Percentiles rank a stretch among this genome's conserved stretches.
Evolutionary conservation across 2,113 vertebrate genomes (phyloP).

Genomic region (Cercopithecus mona): DNA sequence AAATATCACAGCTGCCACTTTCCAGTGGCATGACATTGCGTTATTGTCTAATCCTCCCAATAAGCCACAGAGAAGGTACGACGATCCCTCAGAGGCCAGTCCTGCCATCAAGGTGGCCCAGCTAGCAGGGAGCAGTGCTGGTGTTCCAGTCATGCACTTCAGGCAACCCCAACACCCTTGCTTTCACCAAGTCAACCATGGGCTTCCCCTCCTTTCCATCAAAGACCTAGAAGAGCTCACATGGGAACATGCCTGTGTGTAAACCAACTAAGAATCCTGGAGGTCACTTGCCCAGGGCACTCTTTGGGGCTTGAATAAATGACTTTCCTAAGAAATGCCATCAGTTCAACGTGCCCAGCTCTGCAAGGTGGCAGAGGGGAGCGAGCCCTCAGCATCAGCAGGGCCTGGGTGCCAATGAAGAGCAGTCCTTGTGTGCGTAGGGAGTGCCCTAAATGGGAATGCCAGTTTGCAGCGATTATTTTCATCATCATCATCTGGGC

Average conservation of each 20-base stretch:
- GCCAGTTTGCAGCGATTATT: not conserved
- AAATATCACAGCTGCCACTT: rapidly evolving
- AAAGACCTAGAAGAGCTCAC: not conserved
- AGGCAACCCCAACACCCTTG: not conserved
- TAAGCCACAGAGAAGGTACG: rapidly evolving
- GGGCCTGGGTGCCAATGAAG: not conserved
- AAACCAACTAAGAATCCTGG: not conserved
- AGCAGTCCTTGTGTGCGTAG: rapidly evolving
- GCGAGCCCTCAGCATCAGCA: not conserved
- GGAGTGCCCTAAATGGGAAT: not conserved
- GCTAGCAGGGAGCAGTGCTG: not conserved
- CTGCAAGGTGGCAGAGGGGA: not conserved
- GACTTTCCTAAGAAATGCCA: not conserved
- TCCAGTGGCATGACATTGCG: not conserved
- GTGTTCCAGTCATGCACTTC: not conserved
- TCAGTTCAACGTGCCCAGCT: too few species aligned
- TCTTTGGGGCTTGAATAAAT: not conserved
- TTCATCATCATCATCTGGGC: too few species aligned
- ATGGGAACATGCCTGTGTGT: not conserved
- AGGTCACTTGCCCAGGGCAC: not conserved
- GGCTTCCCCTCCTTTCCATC: not conserved
- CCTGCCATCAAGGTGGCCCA: not conserved
- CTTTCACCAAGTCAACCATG: not conserved
- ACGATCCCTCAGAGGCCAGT: rapidly evolving
- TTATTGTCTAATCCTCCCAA: not conserved